Conservation (phyloP, 1,140 invertebrate genomes). For the Drosophila burlai region DNA sequence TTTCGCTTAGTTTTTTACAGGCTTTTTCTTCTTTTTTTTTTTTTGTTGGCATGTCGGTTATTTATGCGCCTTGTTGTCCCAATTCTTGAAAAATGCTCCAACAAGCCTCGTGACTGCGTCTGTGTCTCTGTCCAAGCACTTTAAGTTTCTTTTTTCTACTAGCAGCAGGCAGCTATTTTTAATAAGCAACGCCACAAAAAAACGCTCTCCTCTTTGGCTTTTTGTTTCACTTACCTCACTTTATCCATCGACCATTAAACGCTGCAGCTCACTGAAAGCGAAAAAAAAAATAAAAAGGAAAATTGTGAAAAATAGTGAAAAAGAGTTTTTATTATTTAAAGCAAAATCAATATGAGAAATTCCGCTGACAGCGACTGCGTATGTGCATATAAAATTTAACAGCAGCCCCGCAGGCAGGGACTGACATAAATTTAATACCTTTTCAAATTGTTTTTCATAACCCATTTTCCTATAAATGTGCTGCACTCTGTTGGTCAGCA, state of each 20-base stretch:
- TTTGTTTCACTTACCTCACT: conserved; percentile 61
- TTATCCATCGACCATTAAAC: conserved; percentile 52
- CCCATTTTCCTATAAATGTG: conserved; percentile 48
- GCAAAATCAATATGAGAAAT: conserved; percentile 72
- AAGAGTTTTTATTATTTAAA: conserved; percentile 64
- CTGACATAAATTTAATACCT: conserved; percentile 70
- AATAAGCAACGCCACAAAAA: conserved; percentile 57
- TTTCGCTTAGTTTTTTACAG: conserved; percentile 57
- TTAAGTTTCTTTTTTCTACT: conserved; percentile 35
- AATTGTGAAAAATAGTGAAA: conserved; percentile 12
- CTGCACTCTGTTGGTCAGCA: conserved; percentile 57
- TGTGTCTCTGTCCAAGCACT: conserved; percentile 40
- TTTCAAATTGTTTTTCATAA: conserved; percentile 70
- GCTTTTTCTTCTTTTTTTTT: conserved; percentile 15
- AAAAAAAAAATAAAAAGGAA: conserved; percentile 8
- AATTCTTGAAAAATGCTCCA: conserved; percentile 76
- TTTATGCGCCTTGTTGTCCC: conserved; percentile 81
- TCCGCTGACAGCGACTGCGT: conserved; percentile 38
- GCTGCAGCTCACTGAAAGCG: conserved; percentile 18
- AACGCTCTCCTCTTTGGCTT: conserved; percentile 15
- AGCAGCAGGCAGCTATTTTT: conserved; percentile 59
- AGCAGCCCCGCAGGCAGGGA: conserved; percentile 26
- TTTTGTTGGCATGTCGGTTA: conserved; percentile 75
- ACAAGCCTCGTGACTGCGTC: conserved; percentile 36
- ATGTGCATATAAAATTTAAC: conserved; percentile 62